A percentile compares a stretch with the other conserved stretches of the same genome.
These are phyloP conservation scores for Mixornis gularis DNA, from an alignment of 2,113 vertebrate species.

Conservation along the genomic window DNA sequence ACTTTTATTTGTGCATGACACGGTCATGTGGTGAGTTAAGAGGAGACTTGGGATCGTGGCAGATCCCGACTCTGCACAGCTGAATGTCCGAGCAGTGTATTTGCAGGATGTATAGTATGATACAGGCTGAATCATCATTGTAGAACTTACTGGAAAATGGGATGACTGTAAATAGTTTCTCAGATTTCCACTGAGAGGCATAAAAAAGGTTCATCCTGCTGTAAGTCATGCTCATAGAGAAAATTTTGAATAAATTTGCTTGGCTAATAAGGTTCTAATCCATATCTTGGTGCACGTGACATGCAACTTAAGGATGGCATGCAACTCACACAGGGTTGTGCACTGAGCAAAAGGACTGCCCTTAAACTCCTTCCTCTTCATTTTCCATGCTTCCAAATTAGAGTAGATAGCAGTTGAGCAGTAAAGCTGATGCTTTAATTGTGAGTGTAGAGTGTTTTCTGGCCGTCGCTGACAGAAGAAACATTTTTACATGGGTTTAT, in stretches of 20 bases:
- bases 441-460: not conserved
- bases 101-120: not conserved
- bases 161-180: not conserved
- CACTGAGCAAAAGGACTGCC: not conserved
- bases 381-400: not conserved
- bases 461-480: not conserved
- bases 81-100: not conserved
- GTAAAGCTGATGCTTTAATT: not conserved
- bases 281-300: not conserved
- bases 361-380: not conserved
- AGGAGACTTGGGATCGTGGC: not conserved
- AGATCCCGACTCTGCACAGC: not conserved
- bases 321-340: not conserved
- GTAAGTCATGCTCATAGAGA: not conserved
- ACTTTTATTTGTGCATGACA: not conserved
- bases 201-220: not conserved
- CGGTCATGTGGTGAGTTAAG: not conserved
- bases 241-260: not conserved
- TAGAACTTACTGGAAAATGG: slow-evolving; percentile 20
- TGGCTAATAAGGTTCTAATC: not conserved
- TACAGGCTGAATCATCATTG: not conserved
- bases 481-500: not conserved
- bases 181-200: not conserved
- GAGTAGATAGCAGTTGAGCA: not conserved
- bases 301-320: not conserved